phyloP scores from a whole-genome alignment of 1,140 invertebrate genomes.

The Tetramorium parvispinum region DNA sequence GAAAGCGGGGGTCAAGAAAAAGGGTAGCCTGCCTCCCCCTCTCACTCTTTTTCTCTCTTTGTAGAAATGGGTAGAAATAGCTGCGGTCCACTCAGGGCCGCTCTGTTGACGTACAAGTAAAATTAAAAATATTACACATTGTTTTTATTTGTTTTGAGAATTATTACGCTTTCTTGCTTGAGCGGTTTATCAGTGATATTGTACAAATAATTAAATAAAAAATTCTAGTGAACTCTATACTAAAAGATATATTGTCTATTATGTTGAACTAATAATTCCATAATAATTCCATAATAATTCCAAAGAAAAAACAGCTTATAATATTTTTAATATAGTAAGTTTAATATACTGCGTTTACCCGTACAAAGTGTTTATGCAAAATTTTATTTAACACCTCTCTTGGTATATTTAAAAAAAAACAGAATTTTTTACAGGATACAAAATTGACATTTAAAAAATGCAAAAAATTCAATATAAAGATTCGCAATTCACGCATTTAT shows the following conservation, averaged over 20 bases:
- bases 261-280: background rate
- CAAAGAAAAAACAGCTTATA: background rate
- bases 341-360: no score
- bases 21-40: background rate
- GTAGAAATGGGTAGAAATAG: slow-evolving; percentile 65
- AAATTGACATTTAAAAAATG: slow-evolving; percentile 15
- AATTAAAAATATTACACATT: background rate
- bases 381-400: background rate
- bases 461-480: background rate
- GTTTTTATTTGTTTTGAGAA: background rate
- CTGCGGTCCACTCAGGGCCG: slow-evolving; percentile 58
- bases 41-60: background rate
- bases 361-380: background rate
- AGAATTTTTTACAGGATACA: background rate
- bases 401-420: background rate
- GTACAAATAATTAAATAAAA: background rate
- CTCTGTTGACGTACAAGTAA: background rate
- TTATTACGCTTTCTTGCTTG: background rate
- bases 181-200: background rate
- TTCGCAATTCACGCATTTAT: background rate
- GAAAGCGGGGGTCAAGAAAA: slow-evolving; percentile 72
- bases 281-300: background rate
- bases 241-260: background rate
- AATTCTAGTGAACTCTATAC: background rate
- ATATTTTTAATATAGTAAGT: background rate